Base-by-base conservation (phyloP, 2,888 invertebrate genomes). In the Sphaeridia pumilis region DNA sequence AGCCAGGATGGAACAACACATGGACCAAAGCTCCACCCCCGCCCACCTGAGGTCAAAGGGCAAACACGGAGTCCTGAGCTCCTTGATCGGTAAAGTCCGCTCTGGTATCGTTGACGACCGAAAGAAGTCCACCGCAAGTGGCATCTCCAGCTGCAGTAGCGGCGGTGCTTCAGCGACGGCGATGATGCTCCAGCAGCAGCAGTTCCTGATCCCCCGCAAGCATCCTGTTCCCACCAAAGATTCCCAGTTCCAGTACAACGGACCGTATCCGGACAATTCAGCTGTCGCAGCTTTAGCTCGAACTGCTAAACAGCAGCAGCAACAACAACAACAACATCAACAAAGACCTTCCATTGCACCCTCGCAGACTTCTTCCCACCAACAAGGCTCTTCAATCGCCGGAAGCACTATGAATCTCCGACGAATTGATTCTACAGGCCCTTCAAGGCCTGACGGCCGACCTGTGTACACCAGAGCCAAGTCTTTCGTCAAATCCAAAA, bases 81-180 rank as follows among this genome's bases (percentile, higher is more conserved):
- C 78, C 61, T 66, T 78, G 41, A 72, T 78, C 26, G 78, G 78
- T 55, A 78, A 77, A 66, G 76, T 77, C 5, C 58, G 65, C 5
- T 58, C 59, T 20, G 50, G 47, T 27, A 63, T 61, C 47, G n/a
- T n/a, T n/a, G 65, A 65, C 49, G 65, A 65, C 41, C 47, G 65
- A 42, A 65, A 65, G 47, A 65, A 65, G 52, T 63, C 63, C 46
- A 57, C 59, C 5, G 47, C 47, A 3, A 46, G 50, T 21, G 45
- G 49, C 1, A 24, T 53, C 2, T 35, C 34, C 5, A 47, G 46
- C 14, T 52, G 43, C 1, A 43, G 43, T 20, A 43, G 47, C 34
- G 42, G 52, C 3, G 52, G 52, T 2, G 58, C 31, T 56, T 55
- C 20, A 2, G 56, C 53, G 21, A 57, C 53, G 4, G 50, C 52